Base-by-base conservation (phyloP, 2,888 invertebrate species). In the Leptogaster cylindrica region DNA sequence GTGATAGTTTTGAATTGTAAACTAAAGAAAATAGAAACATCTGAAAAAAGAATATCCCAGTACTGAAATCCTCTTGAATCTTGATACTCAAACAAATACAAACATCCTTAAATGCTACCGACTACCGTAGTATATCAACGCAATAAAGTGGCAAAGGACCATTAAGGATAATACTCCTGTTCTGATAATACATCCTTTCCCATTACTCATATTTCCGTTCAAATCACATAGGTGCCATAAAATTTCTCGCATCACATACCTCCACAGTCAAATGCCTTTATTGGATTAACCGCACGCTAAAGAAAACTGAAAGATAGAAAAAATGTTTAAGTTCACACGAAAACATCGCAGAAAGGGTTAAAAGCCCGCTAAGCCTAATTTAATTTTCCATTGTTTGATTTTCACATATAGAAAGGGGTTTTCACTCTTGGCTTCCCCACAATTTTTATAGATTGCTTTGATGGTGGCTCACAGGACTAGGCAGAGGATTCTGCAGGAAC, bases 381-480 rank as follows among this genome's bases (percentile, higher is more conserved):
- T 65, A 65, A 65, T 65, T 65, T 65, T 65, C 65, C 65, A 65
- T 65, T 65, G 51, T 65, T 65, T 65, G 65, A 65, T 51, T 65
- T 65, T 65, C 36, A 51, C 18, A 50, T 50, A 65, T 23, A 33
- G 16, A 46, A 63, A 44, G 28, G 50, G 61, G 25, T 20, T 44
- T 61, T 28, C n/a, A n/a, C n/a, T n/a, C n/a, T n/a, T n/a, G n/a
- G n/a, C n/a, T n/a, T n/a, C n/a, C n/a, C n/a, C n/a, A n/a, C n/a
- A n/a, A n/a, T n/a, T n/a, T n/a, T n/a, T n/a, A n/a, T n/a, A n/a
- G n/a, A n/a, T n/a, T n/a, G n/a, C n/a, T n/a, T n/a, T n/a, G n/a
- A n/a, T n/a, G n/a, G n/a, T n/a, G n/a, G n/a, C n/a, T n/a, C n/a
- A n/a, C n/a, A n/a, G n/a, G n/a, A n/a, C n/a, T n/a, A n/a, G n/a